Conservation (phyloP, 2,113 vertebrate species). For the Pandion haliaetus region DNA sequence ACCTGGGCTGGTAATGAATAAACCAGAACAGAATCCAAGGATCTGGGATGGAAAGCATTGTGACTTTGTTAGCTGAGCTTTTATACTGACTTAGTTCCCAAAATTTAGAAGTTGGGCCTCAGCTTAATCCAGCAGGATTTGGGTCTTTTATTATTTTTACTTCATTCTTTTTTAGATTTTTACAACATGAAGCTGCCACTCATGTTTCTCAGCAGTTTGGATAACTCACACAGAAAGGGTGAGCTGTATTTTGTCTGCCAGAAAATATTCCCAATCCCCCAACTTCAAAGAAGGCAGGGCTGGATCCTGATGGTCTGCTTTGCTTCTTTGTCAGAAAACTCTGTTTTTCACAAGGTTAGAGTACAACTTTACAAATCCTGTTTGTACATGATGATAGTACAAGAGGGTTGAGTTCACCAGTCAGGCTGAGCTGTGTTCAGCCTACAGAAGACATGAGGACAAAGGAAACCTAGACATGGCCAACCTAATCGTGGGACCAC, state of each 20-base stretch:
- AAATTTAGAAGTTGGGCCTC: conserved; percentile 28
- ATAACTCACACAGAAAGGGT: conserved; percentile 12
- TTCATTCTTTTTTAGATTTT: neutral
- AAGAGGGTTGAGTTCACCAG: neutral
- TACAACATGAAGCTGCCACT: conserved; percentile 33
- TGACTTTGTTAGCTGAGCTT: conserved; percentile 18
- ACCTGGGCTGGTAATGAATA: conserved; percentile 49
- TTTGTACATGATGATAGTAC: neutral
- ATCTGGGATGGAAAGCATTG: conserved; percentile 24
- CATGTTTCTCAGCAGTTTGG: neutral
- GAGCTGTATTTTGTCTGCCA: conserved; percentile 28
- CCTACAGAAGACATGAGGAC: neutral
- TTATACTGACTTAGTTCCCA: conserved; percentile 18
- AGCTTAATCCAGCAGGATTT: conserved; percentile 59
- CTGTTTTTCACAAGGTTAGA: neutral
- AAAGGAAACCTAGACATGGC: neutral
- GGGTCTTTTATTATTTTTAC: conserved; percentile 48
- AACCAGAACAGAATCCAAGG: conserved; percentile 42
- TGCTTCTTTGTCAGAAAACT: neutral
- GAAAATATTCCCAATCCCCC: neutral
- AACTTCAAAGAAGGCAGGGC: neutral
- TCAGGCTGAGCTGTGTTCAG: neutral
- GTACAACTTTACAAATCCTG: neutral
- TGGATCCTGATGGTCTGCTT: neutral
- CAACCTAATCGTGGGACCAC: neutral